Evolutionary conservation across 2,113 vertebrate species (phyloP), one percentile per base, ranked within the genome.

Genomic region (Ammodytes dubius): DNA sequence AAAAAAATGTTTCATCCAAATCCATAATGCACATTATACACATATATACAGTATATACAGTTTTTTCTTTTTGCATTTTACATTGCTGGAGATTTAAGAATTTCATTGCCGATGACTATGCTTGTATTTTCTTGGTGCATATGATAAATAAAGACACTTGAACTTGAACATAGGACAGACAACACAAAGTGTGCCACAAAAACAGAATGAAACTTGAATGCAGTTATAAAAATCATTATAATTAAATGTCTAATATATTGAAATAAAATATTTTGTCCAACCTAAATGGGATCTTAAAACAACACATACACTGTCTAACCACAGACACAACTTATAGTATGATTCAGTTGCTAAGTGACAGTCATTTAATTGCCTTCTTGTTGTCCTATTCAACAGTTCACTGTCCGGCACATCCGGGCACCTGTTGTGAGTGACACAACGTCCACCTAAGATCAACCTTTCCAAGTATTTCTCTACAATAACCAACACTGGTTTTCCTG

Each of bases 331-430:
- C 13, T 3, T 7, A 49, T 39, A 11, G 14, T 40, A n/a, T 37
- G 46, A 43, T 72, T 73, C 43, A 53, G 4, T 37, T 12, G 6
- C 12, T 66, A n/a, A 77, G 17, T 56, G 43, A 68, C 61, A 19
- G 19, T 64, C 11, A 47, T 70, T 64, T 47, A 14, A 39, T 47
- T 49, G 3, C 9, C 10, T 45, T 35, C 2, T 35, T 39, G 5
- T 73, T 58, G n/a, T 60, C 49, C 15, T 70, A 6, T 1, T 50
- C 69, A 35, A 60, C 87, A 94, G 93, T 11, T 93, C 27, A 60
- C 91, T 60, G 1, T 92, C 65, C 90, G 87, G 64, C 67, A 63
- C 27, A 61, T 87, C 63, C 60, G n/a, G 0, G 2, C 45, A 15
- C 72, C 81, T 9, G 53, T 2, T 9, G 53, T 2, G 77, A 73